These are phyloP conservation scores for Capreolus pygargus DNA, from an alignment of 2,113 vertebrate genomes.

Conservation along the genomic window DNA sequence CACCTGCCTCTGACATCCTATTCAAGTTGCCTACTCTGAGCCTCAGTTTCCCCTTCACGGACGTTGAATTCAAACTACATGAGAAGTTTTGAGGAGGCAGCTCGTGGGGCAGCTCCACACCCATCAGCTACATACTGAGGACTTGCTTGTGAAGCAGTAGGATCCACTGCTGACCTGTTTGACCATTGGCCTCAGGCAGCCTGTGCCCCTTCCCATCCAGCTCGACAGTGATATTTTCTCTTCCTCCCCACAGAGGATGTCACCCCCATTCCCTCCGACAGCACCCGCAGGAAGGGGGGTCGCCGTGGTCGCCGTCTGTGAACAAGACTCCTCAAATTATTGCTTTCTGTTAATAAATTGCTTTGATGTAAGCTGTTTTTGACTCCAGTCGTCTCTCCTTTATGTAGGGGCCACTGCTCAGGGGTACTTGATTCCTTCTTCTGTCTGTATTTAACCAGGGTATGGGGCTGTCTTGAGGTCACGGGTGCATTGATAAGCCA, in stretches of 20 bases:
- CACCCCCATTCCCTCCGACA: slow-evolving; percentile 98
- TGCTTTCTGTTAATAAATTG: slow-evolving; percentile 87
- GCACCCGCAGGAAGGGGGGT: slow-evolving; percentile 98
- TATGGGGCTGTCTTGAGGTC: not conserved
- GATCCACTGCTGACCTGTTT: not conserved
- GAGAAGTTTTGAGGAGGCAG: not conserved
- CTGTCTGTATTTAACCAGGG: not conserved
- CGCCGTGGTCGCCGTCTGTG: slow-evolving; percentile 97
- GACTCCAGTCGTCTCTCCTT: not conserved
- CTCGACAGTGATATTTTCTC: slow-evolving; percentile 15
- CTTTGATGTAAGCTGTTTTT: slow-evolving; percentile 48
- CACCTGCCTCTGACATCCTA: not conserved
- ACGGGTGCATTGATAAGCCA: not conserved
- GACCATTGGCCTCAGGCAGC: not conserved
- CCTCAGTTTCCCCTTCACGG: not conserved
- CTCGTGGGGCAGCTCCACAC: rapidly evolving
- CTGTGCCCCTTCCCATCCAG: not conserved
- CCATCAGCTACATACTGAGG: not conserved
- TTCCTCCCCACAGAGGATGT: slow-evolving; percentile 91
- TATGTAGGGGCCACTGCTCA: no score
- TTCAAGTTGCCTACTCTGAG: not conserved
- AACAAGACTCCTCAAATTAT: slow-evolving; percentile 65
- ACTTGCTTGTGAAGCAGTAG: rapidly evolving
- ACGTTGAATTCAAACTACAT: not conserved
- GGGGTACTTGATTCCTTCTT: not conserved